These are phyloP conservation scores for Sturmia bella DNA, from an alignment of 2,888 invertebrate genomes.

Conservation along the genomic window DNA sequence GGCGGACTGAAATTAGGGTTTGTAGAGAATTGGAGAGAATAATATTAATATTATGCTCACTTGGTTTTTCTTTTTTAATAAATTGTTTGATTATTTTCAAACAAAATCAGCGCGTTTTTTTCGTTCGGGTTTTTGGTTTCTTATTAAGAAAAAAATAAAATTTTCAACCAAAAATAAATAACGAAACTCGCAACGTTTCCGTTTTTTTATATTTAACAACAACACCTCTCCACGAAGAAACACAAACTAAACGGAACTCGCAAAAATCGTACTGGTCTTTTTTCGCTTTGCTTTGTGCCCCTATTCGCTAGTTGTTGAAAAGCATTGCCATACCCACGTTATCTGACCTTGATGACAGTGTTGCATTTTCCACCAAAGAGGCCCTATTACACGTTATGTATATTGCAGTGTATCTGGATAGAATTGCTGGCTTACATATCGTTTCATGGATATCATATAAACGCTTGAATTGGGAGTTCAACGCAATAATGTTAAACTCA, in stretches of 20 bases:
- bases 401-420: no score
- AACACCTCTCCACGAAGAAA: conserved; percentile 65
- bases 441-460: no score
- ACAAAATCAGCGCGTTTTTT: conserved; percentile 42
- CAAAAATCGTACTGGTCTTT: conserved; percentile 43
- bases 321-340: conserved; percentile 43
- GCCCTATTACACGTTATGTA: neutral
- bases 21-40: neutral
- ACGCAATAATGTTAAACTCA: no score
- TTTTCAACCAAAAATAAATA: conserved; percentile 63
- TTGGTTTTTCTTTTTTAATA: conserved; percentile 26
- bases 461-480: no score
- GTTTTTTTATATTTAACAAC: conserved; percentile 47
- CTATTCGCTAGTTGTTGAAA: conserved; percentile 28
- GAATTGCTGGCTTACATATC: no score
- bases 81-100: conserved; percentile 35
- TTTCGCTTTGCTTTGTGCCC: conserved; percentile 20
- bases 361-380: conserved; percentile 25
- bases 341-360: conserved; percentile 2
- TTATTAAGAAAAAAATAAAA: conserved; percentile 60
- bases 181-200: conserved; percentile 52
- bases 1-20: conserved; percentile 17
- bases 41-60: conserved; percentile 43
- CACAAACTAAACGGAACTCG: conserved; percentile 62
- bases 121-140: conserved; percentile 37